These are phyloP conservation scores for Cheilosia impressa DNA, from an alignment of 2,888 invertebrate genomes.

Conservation along the genomic window DNA sequence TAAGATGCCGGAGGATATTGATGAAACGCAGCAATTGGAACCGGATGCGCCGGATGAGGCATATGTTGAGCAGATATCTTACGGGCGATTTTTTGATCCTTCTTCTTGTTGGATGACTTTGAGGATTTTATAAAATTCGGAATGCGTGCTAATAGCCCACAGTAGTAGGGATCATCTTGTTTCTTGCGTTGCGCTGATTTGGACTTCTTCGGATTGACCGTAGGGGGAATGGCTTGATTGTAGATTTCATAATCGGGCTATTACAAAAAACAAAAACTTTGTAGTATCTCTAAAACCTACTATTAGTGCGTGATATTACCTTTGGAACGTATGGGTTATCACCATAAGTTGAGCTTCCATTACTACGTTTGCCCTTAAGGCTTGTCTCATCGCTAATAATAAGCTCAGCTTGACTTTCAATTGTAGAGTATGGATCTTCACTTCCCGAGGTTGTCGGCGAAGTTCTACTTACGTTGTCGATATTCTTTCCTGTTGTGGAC, in stretches of 20 bases:
- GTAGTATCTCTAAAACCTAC: background rate
- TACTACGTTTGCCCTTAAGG: conserved; percentile 80
- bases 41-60: conserved; percentile 80
- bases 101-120: conserved; percentile 78
- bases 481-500: conserved; percentile 84
- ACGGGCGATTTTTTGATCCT: conserved; percentile 81
- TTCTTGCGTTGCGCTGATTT: conserved; percentile 80
- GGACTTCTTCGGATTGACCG: conserved; percentile 70
- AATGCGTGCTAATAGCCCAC: conserved; percentile 88
- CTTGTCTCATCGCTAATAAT: conserved; percentile 80
- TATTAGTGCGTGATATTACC: conserved; percentile 75
- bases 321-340: conserved; percentile 83
- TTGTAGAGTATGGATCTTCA: conserved; percentile 83
- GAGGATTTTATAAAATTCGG: conserved; percentile 88
- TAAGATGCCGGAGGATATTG: conserved; percentile 79
- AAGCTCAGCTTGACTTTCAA: conserved; percentile 83
- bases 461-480: conserved; percentile 80
- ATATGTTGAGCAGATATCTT: conserved; percentile 82
- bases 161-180: conserved; percentile 89
- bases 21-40: conserved; percentile 82
- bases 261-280: background rate
- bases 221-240: conserved; percentile 78
- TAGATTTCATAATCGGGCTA: conserved; percentile 82
- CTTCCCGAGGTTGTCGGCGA: conserved; percentile 79
- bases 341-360: conserved; percentile 80